These are phyloP conservation scores for Apamea anceps DNA, from an alignment of 2,888 invertebrate genomes.

Conservation along the genomic window DNA sequence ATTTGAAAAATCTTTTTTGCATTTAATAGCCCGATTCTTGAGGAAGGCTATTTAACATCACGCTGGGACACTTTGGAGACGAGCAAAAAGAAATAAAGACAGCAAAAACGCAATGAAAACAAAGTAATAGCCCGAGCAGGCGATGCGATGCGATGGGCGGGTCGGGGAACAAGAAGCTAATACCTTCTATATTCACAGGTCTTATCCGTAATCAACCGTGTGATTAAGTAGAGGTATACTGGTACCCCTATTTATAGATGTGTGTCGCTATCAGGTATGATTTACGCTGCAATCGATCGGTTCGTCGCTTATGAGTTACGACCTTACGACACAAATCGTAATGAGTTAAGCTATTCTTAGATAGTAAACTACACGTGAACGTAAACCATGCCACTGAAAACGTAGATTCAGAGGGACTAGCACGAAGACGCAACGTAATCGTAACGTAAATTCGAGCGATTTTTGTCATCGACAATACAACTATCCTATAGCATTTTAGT, in stretches of 20 bases:
- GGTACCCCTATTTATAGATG: not conserved
- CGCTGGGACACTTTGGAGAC: not conserved
- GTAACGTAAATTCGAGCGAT: not conserved
- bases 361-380: constrained; percentile 10
- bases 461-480: not conserved
- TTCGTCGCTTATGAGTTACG: constrained; percentile 4
- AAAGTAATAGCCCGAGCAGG: not conserved
- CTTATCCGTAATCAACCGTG: not conserved
- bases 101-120: not conserved
- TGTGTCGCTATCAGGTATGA: constrained; percentile 17
- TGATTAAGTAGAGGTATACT: not conserved
- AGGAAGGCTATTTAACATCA: not conserved
- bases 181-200: no score
- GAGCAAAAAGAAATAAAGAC: not conserved
- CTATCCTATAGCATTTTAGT: not conserved
- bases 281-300: constrained; percentile 29
- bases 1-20: not conserved
- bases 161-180: not conserved
- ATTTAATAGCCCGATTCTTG: not conserved
- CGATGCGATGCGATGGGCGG: not conserved
- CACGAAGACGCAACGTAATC: no score
- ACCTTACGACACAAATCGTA: constrained; percentile 27
- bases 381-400: constrained; percentile 1
- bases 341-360: constrained; percentile 43
- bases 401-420: not conserved